Evolutionary conservation across 2,113 vertebrate species (phyloP).

Genomic region (Microtus montanus): DNA sequence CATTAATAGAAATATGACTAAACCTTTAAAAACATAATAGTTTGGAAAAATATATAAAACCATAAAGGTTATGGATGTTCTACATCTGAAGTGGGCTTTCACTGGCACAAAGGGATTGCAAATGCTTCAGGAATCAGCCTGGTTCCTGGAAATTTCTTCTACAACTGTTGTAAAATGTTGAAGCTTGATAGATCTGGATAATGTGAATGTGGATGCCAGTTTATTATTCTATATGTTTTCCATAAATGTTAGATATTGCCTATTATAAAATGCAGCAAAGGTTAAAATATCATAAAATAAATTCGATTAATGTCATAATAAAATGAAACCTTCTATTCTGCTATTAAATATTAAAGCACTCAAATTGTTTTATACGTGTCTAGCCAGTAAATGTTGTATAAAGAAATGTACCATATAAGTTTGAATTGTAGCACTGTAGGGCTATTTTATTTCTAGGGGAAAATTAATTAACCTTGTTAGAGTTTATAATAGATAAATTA

Average conservation of each 20-base stretch:
- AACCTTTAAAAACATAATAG: not conserved
- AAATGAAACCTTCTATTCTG: conserved; percentile 2
- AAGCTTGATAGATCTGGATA: not conserved
- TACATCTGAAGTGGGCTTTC: not conserved
- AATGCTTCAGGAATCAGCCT: not conserved
- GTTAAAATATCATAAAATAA: conserved; percentile 6
- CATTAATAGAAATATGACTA: not conserved
- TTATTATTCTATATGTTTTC: not conserved
- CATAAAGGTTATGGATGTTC: not conserved
- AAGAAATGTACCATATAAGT: conserved; percentile 14
- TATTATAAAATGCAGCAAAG: conserved; percentile 13
- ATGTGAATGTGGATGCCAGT: not conserved
- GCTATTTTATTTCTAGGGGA: not conserved
- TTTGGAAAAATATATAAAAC: not conserved
- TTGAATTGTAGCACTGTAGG: conserved; percentile 6
- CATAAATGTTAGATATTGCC: not conserved
- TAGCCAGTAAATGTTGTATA: conserved; percentile 53
- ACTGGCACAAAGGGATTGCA: not conserved
- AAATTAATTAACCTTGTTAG: not conserved
- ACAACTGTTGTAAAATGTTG: not conserved
- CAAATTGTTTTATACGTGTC: not conserved
- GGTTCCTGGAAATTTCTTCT: not conserved
- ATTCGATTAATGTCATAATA: conserved; percentile 41
- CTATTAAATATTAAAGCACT: conserved; percentile 58
- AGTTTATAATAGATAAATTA: not conserved